Evolutionary conservation across 2,797 vertebrate species (phyloP).

Genomic region (Gallinago solitaria): DNA sequence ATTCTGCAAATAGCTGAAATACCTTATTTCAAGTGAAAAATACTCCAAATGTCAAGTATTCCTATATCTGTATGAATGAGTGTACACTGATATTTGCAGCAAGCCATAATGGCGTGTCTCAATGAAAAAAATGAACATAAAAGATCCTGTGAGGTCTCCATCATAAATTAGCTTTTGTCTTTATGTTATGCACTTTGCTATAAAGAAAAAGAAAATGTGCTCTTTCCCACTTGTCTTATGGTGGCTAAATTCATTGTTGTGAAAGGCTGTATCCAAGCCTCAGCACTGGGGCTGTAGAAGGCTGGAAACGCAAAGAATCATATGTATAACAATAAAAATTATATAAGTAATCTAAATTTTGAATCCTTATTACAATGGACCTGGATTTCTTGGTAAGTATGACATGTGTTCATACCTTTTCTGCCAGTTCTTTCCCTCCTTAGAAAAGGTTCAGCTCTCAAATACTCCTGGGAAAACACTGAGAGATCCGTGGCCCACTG

Average conservation of each 20-base stretch:
- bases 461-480: neutral
- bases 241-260: neutral
- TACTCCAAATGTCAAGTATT: neutral
- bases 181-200: neutral
- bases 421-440: neutral
- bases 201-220: neutral
- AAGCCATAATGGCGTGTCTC: neutral
- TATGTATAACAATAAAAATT: neutral
- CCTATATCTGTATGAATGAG: neutral
- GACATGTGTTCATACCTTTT: neutral
- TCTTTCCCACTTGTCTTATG: neutral
- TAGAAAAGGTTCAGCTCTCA: neutral
- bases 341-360: neutral
- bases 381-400: conserved; percentile 20
- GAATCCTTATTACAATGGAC: neutral
- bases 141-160: neutral
- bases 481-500: conserved; percentile 24
- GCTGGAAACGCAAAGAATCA: neutral
- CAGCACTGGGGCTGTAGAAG: neutral
- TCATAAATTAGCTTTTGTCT: neutral
- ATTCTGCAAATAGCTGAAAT: neutral
- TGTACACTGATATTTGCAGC: neutral
- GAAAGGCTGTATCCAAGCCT: neutral
- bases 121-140: neutral
- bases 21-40: neutral